Base-by-base conservation (phyloP, 2,797 vertebrate species). In the Rhinatrema bivittatum region DNA sequence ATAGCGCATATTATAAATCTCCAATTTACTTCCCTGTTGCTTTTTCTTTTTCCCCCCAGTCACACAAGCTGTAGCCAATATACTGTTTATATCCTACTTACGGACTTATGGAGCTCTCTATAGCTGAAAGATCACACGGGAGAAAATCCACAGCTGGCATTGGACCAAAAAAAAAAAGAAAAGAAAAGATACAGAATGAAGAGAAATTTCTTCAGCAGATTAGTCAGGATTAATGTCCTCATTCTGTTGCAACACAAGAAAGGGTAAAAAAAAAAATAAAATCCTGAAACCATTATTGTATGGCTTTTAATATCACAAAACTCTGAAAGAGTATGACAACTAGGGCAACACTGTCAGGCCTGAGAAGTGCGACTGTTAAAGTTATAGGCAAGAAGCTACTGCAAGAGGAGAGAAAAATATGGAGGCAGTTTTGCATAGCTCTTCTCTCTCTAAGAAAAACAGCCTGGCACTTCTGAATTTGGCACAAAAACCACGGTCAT, bases 381-480 rank as follows among this genome's bases (percentile, higher is more conserved):
- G 13, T 10, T 8, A n/a, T n/a, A n/a, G n/a, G n/a, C n/a, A n/a
- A n/a, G n/a, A n/a, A n/a, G n/a, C n/a, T n/a, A n/a, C n/a, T n/a
- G n/a, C n/a, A n/a, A n/a, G 10, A 12, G 21, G 22, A 1, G 5
- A 11, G 28, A 12, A 4, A 25, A 7, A 25, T 20, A 10, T 8
- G 37, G 39, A 20, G 10, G 11, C 29, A 32, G 16, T 18, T 31
- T 1, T 8, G 29, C 38, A 30, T 49, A 35, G 6, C 24, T 10
- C 12, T 10, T 28, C 13, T 9, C n/a, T 19, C 20, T 39, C 50
- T 39, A 21, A 16, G 15, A 12, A 17, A 12, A 29, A 31, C 9
- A 29, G 9, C 12, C 39, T 29, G 20, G 14, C 16, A 7, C 10
- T 50, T 40, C 16, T 14, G 26, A 31, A 16, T 39, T 28, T 29